phyloP scores from a whole-genome alignment of 2,797 vertebrate species.

The Aldrovandia affinis region DNA sequence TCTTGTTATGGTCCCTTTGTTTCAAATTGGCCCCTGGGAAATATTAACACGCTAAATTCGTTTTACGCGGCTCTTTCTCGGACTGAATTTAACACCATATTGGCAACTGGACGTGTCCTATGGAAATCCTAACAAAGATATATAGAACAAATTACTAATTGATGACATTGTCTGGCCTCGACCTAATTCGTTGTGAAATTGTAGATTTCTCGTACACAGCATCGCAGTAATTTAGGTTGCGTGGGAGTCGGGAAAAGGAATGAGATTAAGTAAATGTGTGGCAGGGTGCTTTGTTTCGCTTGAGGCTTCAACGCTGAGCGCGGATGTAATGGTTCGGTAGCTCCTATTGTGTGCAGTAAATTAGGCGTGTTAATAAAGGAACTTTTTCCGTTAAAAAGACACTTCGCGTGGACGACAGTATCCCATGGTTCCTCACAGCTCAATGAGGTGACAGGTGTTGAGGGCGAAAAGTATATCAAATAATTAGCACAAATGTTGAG shows the following conservation, averaged over 20 bases:
- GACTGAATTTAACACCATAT: neutral
- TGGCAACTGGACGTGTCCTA: neutral
- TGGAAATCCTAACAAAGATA: neutral
- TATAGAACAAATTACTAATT: neutral
- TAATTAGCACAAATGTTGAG: neutral
- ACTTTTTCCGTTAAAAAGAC: neutral
- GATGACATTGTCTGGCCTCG: neutral
- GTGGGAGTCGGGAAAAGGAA: neutral
- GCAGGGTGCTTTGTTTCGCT: neutral
- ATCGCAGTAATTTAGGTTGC: neutral
- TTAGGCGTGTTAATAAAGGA: neutral
- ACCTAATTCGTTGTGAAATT: constrained; percentile 12
- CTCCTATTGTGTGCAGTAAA: neutral
- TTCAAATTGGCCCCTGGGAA: neutral
- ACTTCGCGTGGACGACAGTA: neutral
- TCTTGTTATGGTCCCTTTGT: constrained; percentile 1
- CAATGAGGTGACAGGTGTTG: neutral
- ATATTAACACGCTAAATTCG: neutral
- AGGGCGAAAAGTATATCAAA: neutral
- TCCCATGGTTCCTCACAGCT: neutral
- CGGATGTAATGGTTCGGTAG: neutral
- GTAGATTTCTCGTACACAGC: neutral
- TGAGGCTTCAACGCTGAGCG: neutral
- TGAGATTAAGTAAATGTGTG: neutral
- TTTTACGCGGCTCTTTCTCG: neutral